Conservation (phyloP, 2,888 invertebrate species). For the Eubasilissa splendida region DNA sequence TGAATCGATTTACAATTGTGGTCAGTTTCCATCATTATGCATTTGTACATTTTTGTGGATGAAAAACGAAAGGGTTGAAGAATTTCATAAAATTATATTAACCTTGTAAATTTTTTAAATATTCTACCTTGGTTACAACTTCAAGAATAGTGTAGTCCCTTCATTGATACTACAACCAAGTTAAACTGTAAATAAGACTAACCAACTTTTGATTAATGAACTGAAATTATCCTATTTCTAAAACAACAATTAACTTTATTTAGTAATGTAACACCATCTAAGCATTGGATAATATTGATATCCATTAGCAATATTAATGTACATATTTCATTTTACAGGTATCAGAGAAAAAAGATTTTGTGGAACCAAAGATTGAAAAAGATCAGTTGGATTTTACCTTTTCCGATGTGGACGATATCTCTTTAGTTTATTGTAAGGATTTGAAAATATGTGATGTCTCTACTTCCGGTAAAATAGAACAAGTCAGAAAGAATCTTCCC, state of each 20-base stretch:
- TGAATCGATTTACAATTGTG: no score
- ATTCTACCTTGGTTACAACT: no score
- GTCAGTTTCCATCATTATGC: no score
- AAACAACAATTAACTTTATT: not conserved
- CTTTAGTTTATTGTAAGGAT: conserved; percentile 3
- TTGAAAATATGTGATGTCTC: not conserved
- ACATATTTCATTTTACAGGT: conserved; percentile 1
- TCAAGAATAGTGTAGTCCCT: no score
- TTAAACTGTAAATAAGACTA: no score
- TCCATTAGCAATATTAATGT: not conserved
- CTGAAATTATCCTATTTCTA: not conserved
- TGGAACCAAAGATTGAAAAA: conserved; percentile 13
- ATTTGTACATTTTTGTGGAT: no score
- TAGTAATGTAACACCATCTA: not conserved
- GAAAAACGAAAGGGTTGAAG: no score
- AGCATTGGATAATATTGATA: not conserved
- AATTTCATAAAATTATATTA: no score
- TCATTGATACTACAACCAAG: no score
- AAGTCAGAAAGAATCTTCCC: not conserved
- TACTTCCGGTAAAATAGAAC: not conserved
- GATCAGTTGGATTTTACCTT: conserved; percentile 4
- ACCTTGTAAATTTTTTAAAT: no score
- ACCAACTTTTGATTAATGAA: not conserved
- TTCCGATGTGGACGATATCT: conserved; percentile 13
- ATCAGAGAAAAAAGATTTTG: not conserved